Conservation (phyloP, 2,888 invertebrate species). For the Sericinus montela region DNA sequence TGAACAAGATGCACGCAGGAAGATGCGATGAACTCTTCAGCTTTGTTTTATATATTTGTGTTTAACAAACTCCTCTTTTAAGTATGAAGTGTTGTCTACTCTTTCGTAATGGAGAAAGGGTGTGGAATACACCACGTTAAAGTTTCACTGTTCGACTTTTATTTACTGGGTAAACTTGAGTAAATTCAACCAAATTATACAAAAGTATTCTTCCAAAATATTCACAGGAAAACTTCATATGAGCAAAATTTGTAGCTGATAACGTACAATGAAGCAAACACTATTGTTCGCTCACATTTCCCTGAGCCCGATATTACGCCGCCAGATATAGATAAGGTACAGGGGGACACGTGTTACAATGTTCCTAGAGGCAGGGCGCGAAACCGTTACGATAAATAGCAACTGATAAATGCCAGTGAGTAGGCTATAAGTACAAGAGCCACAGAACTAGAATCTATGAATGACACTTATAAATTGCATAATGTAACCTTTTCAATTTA, state of each 20-base stretch:
- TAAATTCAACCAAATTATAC: too few species aligned
- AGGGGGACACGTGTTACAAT: constrained; percentile 31
- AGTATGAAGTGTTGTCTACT: background rate
- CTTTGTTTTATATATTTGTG: constrained; percentile 33
- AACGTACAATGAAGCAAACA: constrained; percentile 4
- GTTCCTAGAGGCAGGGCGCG: constrained; percentile 39
- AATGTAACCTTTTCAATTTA: background rate
- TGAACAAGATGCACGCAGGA: constrained; percentile 50
- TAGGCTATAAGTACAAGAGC: constrained; percentile 23
- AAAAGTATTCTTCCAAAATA: too few species aligned
- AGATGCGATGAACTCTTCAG: constrained; percentile 30
- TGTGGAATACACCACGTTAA: too few species aligned
- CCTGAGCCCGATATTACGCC: constrained; percentile 18
- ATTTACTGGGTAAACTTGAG: too few species aligned
- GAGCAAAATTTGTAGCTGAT: constrained; percentile 10
- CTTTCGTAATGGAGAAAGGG: too few species aligned
- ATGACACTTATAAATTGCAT: constrained; percentile 14
- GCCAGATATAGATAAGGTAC: constrained; percentile 13
- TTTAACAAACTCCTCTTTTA: constrained; percentile 10
- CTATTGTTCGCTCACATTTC: constrained; percentile 15
- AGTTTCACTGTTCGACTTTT: too few species aligned
- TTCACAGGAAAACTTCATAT: background rate
- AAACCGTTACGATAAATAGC: constrained; percentile 50
- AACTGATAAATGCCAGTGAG: constrained; percentile 36
- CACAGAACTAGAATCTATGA: constrained; percentile 32